Conservation (phyloP, 2,888 invertebrate genomes). For the Metalampra italica region DNA sequence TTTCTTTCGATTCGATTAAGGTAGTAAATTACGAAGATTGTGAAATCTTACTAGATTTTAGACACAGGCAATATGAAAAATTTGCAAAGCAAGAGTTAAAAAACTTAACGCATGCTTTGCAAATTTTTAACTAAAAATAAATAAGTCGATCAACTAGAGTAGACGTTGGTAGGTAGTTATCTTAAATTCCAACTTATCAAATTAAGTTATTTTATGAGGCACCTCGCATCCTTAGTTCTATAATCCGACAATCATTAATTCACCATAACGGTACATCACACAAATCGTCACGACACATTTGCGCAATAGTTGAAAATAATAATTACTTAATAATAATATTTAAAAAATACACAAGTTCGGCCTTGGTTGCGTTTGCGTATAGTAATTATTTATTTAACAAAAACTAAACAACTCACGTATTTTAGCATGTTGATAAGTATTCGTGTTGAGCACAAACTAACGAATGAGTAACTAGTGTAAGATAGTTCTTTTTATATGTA, state of each 20-base stretch:
- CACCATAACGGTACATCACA: conserved; percentile 23
- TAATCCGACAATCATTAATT: conserved; percentile 21
- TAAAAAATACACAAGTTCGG: conserved; percentile 19
- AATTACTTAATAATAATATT: conserved; percentile 26
- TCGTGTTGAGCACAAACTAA: conserved; percentile 71
- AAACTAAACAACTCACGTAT: conserved; percentile 62
- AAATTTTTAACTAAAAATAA: no score
- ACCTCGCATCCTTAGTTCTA: conserved; percentile 27
- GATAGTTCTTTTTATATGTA: conserved; percentile 70
- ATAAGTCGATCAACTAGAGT: no score
- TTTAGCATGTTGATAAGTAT: conserved; percentile 70
- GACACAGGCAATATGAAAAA: no score
- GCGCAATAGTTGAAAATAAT: conserved; percentile 27
- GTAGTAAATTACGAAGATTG: no score
- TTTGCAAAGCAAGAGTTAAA: no score
- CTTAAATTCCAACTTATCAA: background rate
- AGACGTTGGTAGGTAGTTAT: background rate
- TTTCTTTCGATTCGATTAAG: no score
- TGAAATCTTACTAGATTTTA: no score
- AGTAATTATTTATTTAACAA: conserved; percentile 22
- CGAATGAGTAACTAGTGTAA: conserved; percentile 70
- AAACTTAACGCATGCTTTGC: no score
- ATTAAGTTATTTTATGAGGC: background rate
- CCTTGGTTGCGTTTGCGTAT: conserved; percentile 22
- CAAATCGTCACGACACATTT: conserved; percentile 39